Conservation (phyloP, 2,113 vertebrate species). For the Cynopterus brachyotis region DNA sequence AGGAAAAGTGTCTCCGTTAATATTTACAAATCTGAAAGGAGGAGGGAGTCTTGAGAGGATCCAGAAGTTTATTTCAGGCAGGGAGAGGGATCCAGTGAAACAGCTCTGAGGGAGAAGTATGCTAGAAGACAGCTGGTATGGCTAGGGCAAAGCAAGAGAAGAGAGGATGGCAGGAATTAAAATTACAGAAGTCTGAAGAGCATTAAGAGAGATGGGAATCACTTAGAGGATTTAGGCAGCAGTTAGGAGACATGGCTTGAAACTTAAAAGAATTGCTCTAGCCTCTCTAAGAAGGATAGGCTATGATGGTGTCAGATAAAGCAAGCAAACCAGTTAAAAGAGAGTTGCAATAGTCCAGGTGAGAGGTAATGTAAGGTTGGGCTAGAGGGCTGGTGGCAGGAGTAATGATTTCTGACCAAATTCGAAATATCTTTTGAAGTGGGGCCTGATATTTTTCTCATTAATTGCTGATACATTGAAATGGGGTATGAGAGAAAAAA, state of each 20-base stretch:
- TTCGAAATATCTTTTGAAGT: neutral
- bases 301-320: neutral
- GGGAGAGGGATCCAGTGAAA: neutral
- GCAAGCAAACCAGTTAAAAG: neutral
- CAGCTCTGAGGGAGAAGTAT: neutral
- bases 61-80: neutral
- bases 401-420: neutral
- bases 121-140: neutral
- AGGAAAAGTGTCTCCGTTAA: neutral
- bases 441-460: too few species aligned
- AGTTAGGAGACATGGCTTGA: neutral
- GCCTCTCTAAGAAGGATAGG: neutral
- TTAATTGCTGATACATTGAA: neutral
- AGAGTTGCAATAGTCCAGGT: neutral
- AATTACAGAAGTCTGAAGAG: neutral
- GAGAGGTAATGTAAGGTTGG: neutral
- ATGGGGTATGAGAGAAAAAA: neutral
- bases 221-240: neutral
- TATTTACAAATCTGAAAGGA: neutral
- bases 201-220: neutral
- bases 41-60: neutral
- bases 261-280: neutral
- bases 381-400: neutral
- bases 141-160: neutral
- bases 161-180: neutral